Conservation (phyloP, 2,888 invertebrate species). For the Drosophila greeni region DNA sequence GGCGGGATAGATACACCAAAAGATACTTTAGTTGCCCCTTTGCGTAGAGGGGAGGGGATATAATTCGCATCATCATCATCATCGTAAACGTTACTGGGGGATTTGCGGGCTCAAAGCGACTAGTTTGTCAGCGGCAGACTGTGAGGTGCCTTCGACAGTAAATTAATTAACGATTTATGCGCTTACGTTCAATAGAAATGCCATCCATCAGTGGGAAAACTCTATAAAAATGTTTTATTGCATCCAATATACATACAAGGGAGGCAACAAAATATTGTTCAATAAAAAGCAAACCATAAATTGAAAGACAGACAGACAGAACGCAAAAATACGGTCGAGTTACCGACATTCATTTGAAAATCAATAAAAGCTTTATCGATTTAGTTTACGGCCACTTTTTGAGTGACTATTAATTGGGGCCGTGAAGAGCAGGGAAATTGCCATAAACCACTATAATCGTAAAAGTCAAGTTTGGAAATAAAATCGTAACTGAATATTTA, state of each 20-base stretch:
- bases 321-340: neutral
- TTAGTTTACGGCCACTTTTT: constrained; percentile 15
- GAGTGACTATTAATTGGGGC: constrained; percentile 22
- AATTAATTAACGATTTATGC: constrained; percentile 6
- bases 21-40: constrained; percentile 37
- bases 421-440: constrained; percentile 7
- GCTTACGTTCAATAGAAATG: neutral
- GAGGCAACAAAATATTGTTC: neutral
- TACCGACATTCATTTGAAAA: constrained; percentile 20
- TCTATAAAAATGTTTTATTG: constrained; percentile 8
- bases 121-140: neutral
- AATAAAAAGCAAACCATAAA: constrained; percentile 18
- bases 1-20: constrained; percentile 20
- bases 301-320: constrained; percentile 1
- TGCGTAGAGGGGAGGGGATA: neutral
- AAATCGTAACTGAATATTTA: constrained; percentile 12
- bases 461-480: constrained; percentile 13
- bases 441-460: constrained; percentile 15
- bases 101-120: neutral
- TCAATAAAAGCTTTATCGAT: constrained; percentile 26
- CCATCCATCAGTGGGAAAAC: neutral
- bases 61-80: constrained; percentile 10
- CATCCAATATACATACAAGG: neutral
- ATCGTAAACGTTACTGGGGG: constrained; percentile 7
- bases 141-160: neutral